A percentile compares a stretch with the other conserved stretches of the same genome.
These are phyloP conservation scores for Sesamia inferens DNA, from an alignment of 2,888 invertebrate species.

Conservation along the genomic window DNA sequence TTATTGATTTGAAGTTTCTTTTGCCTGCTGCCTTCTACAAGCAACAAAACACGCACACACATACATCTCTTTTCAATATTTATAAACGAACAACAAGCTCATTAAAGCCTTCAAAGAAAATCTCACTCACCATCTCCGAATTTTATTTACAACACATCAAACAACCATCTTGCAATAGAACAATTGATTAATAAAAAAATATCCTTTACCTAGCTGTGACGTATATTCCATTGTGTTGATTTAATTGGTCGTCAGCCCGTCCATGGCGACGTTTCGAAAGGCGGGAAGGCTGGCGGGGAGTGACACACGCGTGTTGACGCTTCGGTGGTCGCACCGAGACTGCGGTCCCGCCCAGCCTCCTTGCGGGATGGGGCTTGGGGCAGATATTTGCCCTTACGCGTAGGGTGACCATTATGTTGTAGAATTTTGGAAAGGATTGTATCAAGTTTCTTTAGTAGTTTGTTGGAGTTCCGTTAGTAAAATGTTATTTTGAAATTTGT, in stretches of 20 bases:
- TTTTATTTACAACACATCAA: constrained; percentile 52
- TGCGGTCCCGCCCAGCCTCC: constrained; percentile 71
- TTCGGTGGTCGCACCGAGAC: constrained; percentile 66
- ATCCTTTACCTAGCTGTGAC: constrained; percentile 79
- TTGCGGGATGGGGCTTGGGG: constrained; percentile 67
- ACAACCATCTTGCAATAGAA: constrained; percentile 56
- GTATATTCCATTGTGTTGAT: constrained; percentile 81
- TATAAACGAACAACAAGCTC: background rate
- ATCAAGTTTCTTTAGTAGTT: background rate
- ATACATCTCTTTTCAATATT: background rate
- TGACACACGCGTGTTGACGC: constrained; percentile 42
- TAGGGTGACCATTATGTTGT: constrained; percentile 37
- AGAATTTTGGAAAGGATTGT: background rate
- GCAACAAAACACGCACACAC: constrained; percentile 16
- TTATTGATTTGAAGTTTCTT: background rate
- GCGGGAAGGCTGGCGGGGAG: constrained; percentile 67
- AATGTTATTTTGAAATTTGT: background rate
- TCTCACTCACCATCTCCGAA: constrained; percentile 47
- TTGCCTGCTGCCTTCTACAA: background rate
- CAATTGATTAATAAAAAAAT: constrained; percentile 70
- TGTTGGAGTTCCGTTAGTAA: background rate
- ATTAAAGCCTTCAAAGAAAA: constrained; percentile 30
- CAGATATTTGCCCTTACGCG: constrained; percentile 67
- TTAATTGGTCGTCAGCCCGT: constrained; percentile 71
- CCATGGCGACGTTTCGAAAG: constrained; percentile 66